Evolutionary conservation across 2,113 vertebrate species (phyloP).

Genomic region (Acanthochromis polyacanthus): DNA sequence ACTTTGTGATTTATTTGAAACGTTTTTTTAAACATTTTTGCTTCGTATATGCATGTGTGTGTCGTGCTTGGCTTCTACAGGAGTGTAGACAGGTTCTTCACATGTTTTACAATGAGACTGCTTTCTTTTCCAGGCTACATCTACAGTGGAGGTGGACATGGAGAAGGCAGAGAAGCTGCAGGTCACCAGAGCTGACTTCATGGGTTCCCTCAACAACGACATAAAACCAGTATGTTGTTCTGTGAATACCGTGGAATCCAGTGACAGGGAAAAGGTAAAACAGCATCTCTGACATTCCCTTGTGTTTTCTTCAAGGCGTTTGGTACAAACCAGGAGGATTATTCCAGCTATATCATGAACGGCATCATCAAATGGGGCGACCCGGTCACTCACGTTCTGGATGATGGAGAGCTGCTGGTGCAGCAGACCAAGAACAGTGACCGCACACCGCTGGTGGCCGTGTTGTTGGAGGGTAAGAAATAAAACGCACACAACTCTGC

Average conservation of each 20-base stretch:
- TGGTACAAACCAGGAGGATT: constrained; percentile 98
- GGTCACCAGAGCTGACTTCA: constrained; percentile 93
- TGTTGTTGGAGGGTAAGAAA: constrained; percentile 92
- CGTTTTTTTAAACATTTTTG: too few relatives aligned
- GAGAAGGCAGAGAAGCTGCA: constrained; percentile 96
- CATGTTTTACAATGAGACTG: neutral
- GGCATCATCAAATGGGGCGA: constrained; percentile 99
- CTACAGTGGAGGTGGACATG: constrained; percentile 98
- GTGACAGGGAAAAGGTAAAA: neutral
- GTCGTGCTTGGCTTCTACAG: too few relatives aligned
- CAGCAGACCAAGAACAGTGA: constrained; percentile 99
- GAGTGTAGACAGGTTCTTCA: too few relatives aligned
- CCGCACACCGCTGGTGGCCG: constrained; percentile 96
- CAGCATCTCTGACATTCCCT: neutral
- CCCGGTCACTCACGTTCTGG: constrained; percentile 92
- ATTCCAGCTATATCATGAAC: constrained; percentile 98
- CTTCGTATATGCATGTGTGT: too few relatives aligned
- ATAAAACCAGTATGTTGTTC: constrained; percentile 91
- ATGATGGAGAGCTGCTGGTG: constrained; percentile 96
- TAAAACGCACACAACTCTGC: neutral
- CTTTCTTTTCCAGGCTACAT: constrained; percentile 87
- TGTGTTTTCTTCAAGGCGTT: constrained; percentile 86
- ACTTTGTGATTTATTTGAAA: too few relatives aligned
- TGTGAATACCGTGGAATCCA: neutral
- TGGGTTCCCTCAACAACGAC: constrained; percentile 95